These are phyloP conservation scores for Paedocypris sp. DNA, from an alignment of 2,113 vertebrate genomes.

Conservation along the genomic window DNA sequence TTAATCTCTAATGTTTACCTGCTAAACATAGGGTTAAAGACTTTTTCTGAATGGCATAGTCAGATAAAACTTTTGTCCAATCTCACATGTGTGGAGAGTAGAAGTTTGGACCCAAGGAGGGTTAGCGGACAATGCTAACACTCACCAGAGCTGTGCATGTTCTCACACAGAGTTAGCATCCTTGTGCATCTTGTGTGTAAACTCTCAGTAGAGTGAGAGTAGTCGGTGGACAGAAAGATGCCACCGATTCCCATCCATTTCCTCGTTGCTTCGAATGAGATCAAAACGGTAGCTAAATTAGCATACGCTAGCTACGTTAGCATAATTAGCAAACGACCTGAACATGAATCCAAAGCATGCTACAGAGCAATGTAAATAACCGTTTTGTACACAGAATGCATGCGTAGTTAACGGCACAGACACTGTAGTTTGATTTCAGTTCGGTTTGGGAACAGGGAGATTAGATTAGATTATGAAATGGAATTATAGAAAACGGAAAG, in stretches of 20 bases:
- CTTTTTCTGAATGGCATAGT: neutral
- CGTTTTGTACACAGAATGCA: neutral
- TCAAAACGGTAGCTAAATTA: too few species aligned
- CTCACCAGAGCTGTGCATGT: conserved; percentile 28
- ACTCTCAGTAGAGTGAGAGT: neutral
- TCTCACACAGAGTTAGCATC: conserved; percentile 29
- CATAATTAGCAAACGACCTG: conserved; percentile 1
- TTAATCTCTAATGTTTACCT: conserved; percentile 13
- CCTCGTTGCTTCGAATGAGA: too few species aligned
- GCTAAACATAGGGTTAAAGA: neutral
- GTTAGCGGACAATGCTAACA: neutral
- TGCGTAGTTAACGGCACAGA: conserved; percentile 4
- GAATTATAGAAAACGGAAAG: too few species aligned
- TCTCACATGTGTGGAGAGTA: neutral
- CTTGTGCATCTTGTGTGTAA: conserved; percentile 28
- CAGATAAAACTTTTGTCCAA: neutral
- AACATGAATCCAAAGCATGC: neutral
- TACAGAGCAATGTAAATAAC: conserved; percentile 2
- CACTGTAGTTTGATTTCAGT: neutral
- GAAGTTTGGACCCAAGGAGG: neutral
- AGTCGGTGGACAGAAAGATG: neutral
- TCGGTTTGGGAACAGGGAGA: neutral
- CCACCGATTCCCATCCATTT: neutral
- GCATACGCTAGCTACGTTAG: too few species aligned
- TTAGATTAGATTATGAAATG: neutral